These are phyloP conservation scores for Agriopis marginaria DNA, from an alignment of 2,888 invertebrate species.

Conservation along the genomic window DNA sequence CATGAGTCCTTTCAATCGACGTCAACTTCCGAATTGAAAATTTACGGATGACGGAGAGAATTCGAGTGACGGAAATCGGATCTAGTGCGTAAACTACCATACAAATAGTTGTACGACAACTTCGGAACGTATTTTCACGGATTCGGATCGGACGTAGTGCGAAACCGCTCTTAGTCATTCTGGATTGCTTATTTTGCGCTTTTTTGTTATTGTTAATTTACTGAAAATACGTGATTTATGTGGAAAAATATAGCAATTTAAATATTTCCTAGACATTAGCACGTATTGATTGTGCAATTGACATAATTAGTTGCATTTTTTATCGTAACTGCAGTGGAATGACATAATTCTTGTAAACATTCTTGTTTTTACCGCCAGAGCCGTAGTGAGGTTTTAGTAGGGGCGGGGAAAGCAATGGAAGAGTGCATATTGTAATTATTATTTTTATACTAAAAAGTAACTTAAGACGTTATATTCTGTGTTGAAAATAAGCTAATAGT, in stretches of 20 bases:
- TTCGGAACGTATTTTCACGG: too few species aligned
- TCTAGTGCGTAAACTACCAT: too few species aligned
- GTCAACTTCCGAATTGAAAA: too few species aligned
- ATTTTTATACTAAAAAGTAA: background rate
- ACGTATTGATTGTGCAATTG: constrained; percentile 15
- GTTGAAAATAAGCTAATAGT: too few species aligned
- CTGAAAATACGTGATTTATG: background rate
- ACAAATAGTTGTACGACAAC: too few species aligned
- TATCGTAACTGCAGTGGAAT: constrained; percentile 24
- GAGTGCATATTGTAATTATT: constrained; percentile 31
- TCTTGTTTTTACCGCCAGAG: constrained; percentile 3
- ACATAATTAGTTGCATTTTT: constrained; percentile 21
- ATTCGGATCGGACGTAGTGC: too few species aligned
- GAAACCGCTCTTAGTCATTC: too few species aligned
- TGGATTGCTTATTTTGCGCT: too few species aligned
- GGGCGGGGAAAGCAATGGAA: constrained; percentile 28
- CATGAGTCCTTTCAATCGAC: too few species aligned
- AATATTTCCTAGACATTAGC: constrained; percentile 16
- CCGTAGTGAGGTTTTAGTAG: constrained; percentile 5
- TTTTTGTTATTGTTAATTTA: background rate
- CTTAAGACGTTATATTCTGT: too few species aligned
- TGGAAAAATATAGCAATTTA: background rate
- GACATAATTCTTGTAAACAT: constrained; percentile 4
- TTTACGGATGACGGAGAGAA: too few species aligned
- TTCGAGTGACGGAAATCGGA: too few species aligned